Conservation (phyloP, 1,140 invertebrate genomes). For the Drosophila arawakana region DNA sequence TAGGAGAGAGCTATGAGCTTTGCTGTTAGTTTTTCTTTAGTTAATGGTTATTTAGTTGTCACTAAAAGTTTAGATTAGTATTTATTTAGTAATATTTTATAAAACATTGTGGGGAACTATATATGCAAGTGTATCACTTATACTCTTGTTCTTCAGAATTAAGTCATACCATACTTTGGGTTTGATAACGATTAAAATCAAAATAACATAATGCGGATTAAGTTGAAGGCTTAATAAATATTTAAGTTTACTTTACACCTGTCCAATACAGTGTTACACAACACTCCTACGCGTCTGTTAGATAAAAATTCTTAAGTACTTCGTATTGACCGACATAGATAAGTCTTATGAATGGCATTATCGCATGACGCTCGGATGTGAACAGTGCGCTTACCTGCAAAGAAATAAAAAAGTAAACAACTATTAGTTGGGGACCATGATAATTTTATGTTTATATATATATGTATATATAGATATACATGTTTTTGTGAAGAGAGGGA, state of each 20-base stretch:
- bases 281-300: neutral
- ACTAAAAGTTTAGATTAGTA: neutral
- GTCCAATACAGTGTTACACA: neutral
- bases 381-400: conserved; percentile 66
- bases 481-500: conserved; percentile 5
- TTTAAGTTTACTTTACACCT: neutral
- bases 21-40: neutral
- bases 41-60: neutral
- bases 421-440: conserved; percentile 44
- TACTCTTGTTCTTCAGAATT: no score
- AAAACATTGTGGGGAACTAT: no score
- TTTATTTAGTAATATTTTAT: neutral
- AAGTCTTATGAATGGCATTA: conserved; percentile 55
- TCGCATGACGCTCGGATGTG: conserved; percentile 25
- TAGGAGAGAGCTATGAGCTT: neutral
- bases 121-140: no score
- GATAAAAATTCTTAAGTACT: conserved; percentile 14
- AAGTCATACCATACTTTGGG: no score
- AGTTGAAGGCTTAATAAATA: neutral
- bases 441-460: conserved; percentile 4
- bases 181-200: neutral
- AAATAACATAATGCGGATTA: neutral
- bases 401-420: conserved; percentile 54
- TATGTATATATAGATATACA: neutral
- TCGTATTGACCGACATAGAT: conserved; percentile 67